Conservation (phyloP, 2,888 invertebrate genomes). For the Deilephila porcellus region DNA sequence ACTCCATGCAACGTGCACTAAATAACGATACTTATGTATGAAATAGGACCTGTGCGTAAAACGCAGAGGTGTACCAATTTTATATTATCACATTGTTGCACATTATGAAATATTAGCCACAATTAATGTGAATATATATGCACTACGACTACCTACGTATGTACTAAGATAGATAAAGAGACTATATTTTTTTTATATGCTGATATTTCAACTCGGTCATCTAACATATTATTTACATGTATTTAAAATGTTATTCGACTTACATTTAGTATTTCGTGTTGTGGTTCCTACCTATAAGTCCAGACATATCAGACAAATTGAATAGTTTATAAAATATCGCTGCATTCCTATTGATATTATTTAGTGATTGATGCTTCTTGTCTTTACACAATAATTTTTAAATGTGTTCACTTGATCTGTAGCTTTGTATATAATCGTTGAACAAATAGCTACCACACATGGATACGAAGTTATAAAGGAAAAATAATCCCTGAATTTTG, state of each 20-base stretch:
- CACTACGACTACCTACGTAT: not conserved
- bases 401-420: too few relatives aligned
- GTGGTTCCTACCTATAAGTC: not conserved
- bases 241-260: not conserved
- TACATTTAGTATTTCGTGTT: not conserved
- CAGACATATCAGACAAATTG: not conserved
- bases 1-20: slow-evolving; percentile 2
- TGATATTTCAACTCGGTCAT: not conserved
- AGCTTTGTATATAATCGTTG: too few relatives aligned
- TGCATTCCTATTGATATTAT: too few relatives aligned
- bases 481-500: too few relatives aligned
- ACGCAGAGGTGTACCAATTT: too few relatives aligned
- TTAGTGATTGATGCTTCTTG: too few relatives aligned
- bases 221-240: not conserved
- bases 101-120: not conserved
- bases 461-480: too few relatives aligned
- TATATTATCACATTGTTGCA: too few relatives aligned
- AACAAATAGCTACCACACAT: too few relatives aligned
- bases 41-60: too few relatives aligned
- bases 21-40: not conserved
- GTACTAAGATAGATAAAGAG: not conserved
- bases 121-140: not conserved
- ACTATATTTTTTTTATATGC: too few relatives aligned
- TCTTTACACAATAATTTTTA: too few relatives aligned
- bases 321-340: not conserved